A percentile compares a stretch with the other conserved stretches of the same genome.
These are phyloP conservation scores for Scyliorhinus canicula DNA, from an alignment of 2,797 vertebrate species.

Conservation along the genomic window DNA sequence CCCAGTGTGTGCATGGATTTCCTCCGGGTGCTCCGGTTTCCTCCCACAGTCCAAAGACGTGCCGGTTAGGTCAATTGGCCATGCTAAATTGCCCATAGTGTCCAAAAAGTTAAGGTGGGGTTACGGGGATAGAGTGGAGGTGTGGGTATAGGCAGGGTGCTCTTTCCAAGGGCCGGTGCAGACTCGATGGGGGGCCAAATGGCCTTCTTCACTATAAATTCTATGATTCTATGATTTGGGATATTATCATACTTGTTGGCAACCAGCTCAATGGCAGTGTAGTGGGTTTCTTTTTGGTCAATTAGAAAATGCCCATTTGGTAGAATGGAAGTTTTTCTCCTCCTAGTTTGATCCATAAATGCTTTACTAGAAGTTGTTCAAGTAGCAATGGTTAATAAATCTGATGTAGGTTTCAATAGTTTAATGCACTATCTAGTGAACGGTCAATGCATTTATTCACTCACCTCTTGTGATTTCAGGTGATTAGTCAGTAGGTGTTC, in stretches of 20 bases:
- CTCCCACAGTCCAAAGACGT: too few species aligned
- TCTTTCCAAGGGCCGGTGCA: too few species aligned
- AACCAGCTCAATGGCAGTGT: not conserved
- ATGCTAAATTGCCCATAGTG: too few species aligned
- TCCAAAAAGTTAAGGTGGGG: too few species aligned
- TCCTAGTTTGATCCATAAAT: not conserved
- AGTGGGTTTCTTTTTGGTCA: not conserved
- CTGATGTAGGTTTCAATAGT: not conserved
- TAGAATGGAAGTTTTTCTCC: not conserved
- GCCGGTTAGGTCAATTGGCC: too few species aligned
- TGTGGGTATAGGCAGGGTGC: too few species aligned
- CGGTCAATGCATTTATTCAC: not conserved
- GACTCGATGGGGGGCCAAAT: too few species aligned
- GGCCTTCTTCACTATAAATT: too few species aligned
- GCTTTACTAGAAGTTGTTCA: not conserved
- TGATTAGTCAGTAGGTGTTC: conserved; percentile 83
- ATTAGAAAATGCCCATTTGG: not conserved
- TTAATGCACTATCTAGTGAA: not conserved
- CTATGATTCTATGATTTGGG: too few species aligned
- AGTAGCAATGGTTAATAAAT: not conserved
- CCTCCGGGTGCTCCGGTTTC: too few species aligned
- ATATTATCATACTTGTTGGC: not conserved
- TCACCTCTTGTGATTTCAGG: conserved; percentile 81
- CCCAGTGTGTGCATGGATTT: too few species aligned
- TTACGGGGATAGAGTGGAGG: too few species aligned